Conservation (phyloP, 2,113 vertebrate species). For the Dendropsophus ebraccatus region DNA sequence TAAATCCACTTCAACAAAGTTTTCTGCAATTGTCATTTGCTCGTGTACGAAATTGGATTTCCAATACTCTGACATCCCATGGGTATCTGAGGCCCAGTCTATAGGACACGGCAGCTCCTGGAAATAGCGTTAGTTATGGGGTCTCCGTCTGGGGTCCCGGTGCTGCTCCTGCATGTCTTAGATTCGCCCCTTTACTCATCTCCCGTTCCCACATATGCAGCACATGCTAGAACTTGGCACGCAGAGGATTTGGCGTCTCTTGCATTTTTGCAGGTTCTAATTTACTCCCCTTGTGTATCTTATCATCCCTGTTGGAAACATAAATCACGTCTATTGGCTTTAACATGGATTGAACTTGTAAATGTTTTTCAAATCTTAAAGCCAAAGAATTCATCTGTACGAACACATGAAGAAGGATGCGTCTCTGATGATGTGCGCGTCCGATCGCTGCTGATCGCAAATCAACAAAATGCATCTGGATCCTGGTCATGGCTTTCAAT, state of each 20-base stretch:
- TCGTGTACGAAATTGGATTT: not conserved
- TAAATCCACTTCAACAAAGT: not conserved
- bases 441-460: too few species aligned
- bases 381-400: not conserved
- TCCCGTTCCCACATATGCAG: not conserved
- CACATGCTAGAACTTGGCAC: not conserved
- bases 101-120: not conserved
- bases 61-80: not conserved
- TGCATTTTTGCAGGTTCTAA: slow-evolving; percentile 5
- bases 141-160: not conserved
- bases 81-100: not conserved
- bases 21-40: slow-evolving; percentile 1
- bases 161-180: not conserved
- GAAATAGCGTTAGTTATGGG: not conserved
- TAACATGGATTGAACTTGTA: not conserved
- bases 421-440: not conserved
- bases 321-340: slow-evolving; percentile 1
- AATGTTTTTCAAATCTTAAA: not conserved
- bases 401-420: not conserved
- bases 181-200: not conserved
- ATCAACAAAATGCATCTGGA: too few species aligned
- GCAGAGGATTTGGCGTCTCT: not conserved
- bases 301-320: not conserved
- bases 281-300: not conserved
- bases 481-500: too few species aligned